Percentiles rank a stretch among this genome's conserved stretches.
These are phyloP conservation scores for Gnathonemus longibarbis DNA, from an alignment of 2,113 vertebrate genomes.

Conservation along the genomic window DNA sequence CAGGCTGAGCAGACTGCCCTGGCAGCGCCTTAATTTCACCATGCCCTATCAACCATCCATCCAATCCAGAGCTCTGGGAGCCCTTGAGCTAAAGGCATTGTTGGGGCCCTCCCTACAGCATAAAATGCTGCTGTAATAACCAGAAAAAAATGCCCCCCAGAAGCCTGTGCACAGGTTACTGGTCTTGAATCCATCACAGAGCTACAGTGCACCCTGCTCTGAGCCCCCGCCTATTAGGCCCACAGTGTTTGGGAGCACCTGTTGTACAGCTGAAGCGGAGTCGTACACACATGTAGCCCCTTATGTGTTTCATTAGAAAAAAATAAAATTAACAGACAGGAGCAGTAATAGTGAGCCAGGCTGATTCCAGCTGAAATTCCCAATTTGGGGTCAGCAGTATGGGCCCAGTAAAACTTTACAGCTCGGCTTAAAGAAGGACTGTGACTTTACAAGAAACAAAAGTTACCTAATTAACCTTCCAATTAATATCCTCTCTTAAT, in stretches of 20 bases:
- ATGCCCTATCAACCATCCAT: background rate
- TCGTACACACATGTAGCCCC: conserved; percentile 48
- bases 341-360: conserved; percentile 62
- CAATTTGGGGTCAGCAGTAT: conserved; percentile 86
- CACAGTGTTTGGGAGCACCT: background rate
- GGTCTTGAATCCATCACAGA: background rate
- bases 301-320: conserved; percentile 74
- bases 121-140: background rate
- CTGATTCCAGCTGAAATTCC: conserved; percentile 75
- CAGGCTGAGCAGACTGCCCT: background rate
- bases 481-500: conserved; percentile 40
- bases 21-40: background rate
- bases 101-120: background rate
- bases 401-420: conserved; percentile 82
- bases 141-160: background rate
- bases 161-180: background rate
- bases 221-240: background rate
- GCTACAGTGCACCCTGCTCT: background rate
- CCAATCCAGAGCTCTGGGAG: background rate
- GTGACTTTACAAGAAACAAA: conserved; percentile 48
- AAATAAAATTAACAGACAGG: conserved; percentile 77
- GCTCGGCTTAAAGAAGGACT: conserved; percentile 55
- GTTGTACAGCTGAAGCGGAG: background rate
- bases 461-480: conserved; percentile 39
- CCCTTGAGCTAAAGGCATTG: background rate